These are phyloP conservation scores for Drosophila paramelanica DNA, from an alignment of 2,888 invertebrate genomes.

Conservation along the genomic window DNA sequence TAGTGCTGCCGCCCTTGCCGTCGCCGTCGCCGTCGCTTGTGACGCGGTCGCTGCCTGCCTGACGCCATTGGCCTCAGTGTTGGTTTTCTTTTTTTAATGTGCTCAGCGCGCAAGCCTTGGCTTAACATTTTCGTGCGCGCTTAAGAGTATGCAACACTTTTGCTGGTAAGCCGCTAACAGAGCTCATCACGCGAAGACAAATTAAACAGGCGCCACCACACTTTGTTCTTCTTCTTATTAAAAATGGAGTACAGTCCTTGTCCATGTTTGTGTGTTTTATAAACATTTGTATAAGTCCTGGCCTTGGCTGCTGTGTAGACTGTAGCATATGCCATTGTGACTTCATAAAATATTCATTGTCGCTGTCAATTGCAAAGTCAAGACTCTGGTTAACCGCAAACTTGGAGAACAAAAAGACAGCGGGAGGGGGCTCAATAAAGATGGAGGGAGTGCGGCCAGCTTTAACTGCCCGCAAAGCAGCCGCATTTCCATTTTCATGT, in stretches of 20 bases:
- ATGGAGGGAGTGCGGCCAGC: neutral
- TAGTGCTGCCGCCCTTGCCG: neutral
- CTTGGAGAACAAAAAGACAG: constrained; percentile 22
- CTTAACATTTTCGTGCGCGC: constrained; percentile 36
- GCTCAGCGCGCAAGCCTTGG: neutral
- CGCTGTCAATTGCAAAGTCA: constrained; percentile 49
- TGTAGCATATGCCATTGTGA: constrained; percentile 45
- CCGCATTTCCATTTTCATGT: constrained; percentile 46
- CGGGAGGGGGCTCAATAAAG: neutral
- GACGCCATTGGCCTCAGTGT: constrained; percentile 45
- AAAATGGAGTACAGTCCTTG: neutral
- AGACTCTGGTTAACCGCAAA: constrained; percentile 43
- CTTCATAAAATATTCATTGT: constrained; percentile 36
- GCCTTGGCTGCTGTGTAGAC: constrained; percentile 4
- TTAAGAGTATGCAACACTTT: constrained; percentile 46
- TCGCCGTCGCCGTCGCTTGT: constrained; percentile 18
- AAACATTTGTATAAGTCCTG: constrained; percentile 29
- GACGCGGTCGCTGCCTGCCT: constrained; percentile 33
- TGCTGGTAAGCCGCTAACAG: neutral
- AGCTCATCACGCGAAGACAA: neutral
- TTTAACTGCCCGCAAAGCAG: constrained; percentile 10
- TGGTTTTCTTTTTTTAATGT: constrained; percentile 10
- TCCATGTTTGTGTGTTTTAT: neutral
- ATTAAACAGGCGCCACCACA: constrained; percentile 6
- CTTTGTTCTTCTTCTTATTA: neutral